phyloP scores from a whole-genome alignment of 2,113 vertebrate species.

The Polypterus senegalus region DNA sequence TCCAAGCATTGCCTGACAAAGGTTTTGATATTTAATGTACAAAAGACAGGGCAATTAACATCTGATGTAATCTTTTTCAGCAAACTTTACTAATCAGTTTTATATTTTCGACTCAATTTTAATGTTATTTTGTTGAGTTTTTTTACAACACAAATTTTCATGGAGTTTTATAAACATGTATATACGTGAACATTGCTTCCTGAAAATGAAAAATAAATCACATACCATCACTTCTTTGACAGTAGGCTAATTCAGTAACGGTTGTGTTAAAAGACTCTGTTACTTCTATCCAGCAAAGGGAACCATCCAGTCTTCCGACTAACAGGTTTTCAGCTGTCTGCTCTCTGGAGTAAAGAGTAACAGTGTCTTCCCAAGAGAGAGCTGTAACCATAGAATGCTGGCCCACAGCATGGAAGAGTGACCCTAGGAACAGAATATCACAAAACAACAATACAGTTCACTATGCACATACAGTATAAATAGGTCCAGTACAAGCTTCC shows the following conservation, averaged over 20 bases:
- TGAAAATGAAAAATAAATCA: neutral
- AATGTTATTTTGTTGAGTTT: no score
- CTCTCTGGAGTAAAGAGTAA: constrained; percentile 30
- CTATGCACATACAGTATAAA: no score
- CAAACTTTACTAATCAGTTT: no score
- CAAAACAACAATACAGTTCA: neutral
- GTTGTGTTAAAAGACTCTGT: constrained; percentile 35
- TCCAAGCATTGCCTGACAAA: no score
- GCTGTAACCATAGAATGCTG: constrained; percentile 51
- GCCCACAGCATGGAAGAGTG: constrained; percentile 42
- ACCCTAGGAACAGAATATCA: constrained; percentile 28
- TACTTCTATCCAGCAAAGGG: constrained; percentile 57
- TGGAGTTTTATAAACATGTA: neutral
- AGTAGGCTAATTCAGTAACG: constrained; percentile 42
- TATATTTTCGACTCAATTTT: no score
- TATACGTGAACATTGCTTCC: neutral
- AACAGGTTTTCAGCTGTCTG: constrained; percentile 42
- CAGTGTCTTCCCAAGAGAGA: constrained; percentile 49
- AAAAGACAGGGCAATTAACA: no score
- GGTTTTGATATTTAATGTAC: no score
- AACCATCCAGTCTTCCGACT: constrained; percentile 53
- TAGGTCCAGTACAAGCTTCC: no score
- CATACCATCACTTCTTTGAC: constrained; percentile 49
- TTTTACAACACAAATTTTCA: neutral
- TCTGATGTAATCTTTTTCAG: no score